Conservation (phyloP, 2,888 invertebrate genomes). For the Buathra laborator region DNA sequence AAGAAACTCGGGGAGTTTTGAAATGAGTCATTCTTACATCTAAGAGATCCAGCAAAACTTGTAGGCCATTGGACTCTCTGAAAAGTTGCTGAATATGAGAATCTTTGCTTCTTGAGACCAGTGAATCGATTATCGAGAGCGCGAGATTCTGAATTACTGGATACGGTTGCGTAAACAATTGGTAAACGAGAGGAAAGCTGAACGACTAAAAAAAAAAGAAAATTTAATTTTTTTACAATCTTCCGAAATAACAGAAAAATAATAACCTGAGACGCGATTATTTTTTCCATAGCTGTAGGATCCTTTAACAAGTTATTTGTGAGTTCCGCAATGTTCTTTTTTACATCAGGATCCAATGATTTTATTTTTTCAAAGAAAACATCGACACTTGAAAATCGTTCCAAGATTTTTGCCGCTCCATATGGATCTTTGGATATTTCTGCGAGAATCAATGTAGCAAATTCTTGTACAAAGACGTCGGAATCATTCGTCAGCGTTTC, state of each 20-base stretch:
- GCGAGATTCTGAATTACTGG: conserved; percentile 86
- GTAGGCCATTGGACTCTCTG: conserved; percentile 86
- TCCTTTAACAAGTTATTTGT: conserved; percentile 86
- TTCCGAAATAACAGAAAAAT: background rate
- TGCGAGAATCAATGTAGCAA: conserved; percentile 86
- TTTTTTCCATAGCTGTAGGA: conserved; percentile 85
- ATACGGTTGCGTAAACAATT: conserved; percentile 86
- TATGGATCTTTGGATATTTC: conserved; percentile 86
- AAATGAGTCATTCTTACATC: conserved; percentile 82
- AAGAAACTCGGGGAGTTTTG: background rate
- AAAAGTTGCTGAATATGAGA: conserved; percentile 86
- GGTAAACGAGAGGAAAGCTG: conserved; percentile 85
- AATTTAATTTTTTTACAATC: background rate
- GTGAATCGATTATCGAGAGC: conserved; percentile 85
- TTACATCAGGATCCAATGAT: conserved; percentile 87
- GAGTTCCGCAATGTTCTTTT: conserved; percentile 87
- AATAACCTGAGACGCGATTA: conserved; percentile 77
- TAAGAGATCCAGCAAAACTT: conserved; percentile 86
- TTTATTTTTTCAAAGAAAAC: conserved; percentile 86
- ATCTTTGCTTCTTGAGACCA: conserved; percentile 85
- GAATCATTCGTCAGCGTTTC: conserved; percentile 82
- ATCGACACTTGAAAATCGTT: conserved; percentile 85
- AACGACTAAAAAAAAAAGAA: conserved; percentile 83
- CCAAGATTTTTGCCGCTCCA: conserved; percentile 85
- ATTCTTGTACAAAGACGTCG: conserved; percentile 87